Conservation (phyloP, 2,113 vertebrate genomes). For the Hyperoodon ampullatus region DNA sequence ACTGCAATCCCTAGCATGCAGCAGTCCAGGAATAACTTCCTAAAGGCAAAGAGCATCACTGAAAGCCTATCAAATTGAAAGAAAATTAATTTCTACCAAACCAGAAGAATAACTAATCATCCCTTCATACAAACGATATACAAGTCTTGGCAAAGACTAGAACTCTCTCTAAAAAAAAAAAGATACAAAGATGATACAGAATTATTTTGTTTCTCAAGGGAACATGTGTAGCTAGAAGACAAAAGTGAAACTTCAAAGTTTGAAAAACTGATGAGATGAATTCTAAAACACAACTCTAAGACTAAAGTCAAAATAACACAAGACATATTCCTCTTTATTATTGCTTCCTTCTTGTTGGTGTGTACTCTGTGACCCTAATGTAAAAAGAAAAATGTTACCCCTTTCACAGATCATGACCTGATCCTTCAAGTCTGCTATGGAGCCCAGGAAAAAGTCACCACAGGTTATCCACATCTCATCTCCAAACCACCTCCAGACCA, state of each 20-base stretch:
- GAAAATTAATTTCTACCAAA: background rate
- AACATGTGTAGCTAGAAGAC: background rate
- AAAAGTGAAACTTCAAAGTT: background rate
- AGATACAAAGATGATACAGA: background rate
- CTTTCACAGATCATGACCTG: background rate
- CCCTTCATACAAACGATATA: background rate
- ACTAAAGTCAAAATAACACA: background rate
- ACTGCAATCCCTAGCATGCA: background rate
- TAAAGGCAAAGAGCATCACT: background rate
- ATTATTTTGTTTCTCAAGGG: background rate
- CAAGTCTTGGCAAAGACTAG: background rate
- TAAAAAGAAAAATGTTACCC: background rate
- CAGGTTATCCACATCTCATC: background rate
- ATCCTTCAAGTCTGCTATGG: background rate
- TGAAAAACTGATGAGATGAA: background rate
- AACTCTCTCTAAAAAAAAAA: background rate
- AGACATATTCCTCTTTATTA: background rate
- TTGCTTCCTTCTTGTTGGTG: background rate
- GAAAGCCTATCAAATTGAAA: background rate
- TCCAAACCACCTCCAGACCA: background rate
- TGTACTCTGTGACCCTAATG: background rate
- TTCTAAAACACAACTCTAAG: background rate
- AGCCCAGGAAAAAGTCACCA: background rate
- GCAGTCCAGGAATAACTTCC: background rate
- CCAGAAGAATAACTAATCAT: background rate